Evolutionary conservation across 2,888 invertebrate species (phyloP).

Genomic region (Drosophila cracens): DNA sequence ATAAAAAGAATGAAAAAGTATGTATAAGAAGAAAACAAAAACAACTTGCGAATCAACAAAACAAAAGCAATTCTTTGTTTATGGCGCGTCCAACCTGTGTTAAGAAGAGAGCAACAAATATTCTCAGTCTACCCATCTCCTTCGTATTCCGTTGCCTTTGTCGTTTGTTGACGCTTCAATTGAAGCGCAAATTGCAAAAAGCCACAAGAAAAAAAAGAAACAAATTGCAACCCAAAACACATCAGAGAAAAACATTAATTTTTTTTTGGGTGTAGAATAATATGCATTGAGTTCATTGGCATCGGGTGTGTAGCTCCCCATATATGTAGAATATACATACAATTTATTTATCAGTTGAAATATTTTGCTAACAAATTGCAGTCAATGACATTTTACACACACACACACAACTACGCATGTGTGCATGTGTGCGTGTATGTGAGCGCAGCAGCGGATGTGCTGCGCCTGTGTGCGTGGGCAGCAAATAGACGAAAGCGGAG

Average conservation of each 20-base stretch:
- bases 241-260: conserved; percentile 17
- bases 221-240: conserved; percentile 49
- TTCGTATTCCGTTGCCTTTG: not conserved
- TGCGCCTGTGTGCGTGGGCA: conserved; percentile 56
- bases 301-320: conserved; percentile 35
- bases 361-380: conserved; percentile 81
- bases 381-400: conserved; percentile 74
- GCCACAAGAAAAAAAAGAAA: conserved; percentile 22
- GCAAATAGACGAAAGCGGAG: conserved; percentile 3
- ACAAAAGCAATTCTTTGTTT: conserved; percentile 78
- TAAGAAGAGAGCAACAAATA: conserved; percentile 1
- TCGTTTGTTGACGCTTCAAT: conserved; percentile 52
- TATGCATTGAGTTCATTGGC: conserved; percentile 71
- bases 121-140: conserved; percentile 11
- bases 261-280: conserved; percentile 46
- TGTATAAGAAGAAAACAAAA: not conserved
- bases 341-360: conserved; percentile 78
- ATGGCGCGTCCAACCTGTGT: conserved; percentile 72
- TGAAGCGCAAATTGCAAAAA: conserved; percentile 68
- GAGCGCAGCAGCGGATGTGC: conserved; percentile 52
- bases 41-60: conserved; percentile 48
- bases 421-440: conserved; percentile 3
- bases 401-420: conserved; percentile 27
- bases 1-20: conserved; percentile 26
- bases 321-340: conserved; percentile 38